phyloP scores from a whole-genome alignment of 2,113 vertebrate species.

The Sciurus niger region DNA sequence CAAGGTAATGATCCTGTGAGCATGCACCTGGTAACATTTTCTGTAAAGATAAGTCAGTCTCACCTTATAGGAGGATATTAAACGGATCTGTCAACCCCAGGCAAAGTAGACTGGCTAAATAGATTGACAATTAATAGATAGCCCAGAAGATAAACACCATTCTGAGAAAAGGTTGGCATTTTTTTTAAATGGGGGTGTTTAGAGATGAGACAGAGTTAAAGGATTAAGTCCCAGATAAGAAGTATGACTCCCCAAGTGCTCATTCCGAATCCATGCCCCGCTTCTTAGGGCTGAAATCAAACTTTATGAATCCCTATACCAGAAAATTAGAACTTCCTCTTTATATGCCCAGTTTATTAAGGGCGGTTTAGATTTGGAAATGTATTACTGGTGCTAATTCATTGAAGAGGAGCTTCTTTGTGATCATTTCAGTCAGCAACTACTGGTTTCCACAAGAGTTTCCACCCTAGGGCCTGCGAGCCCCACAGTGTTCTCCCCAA shows the following conservation, averaged over 20 bases:
- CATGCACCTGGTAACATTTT: background rate
- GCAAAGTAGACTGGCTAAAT: slow-evolving; percentile 30
- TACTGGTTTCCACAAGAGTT: background rate
- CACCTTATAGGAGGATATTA: slow-evolving; percentile 55
- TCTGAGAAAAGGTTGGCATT: background rate
- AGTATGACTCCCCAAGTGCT: fast-evolving
- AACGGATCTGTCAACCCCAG: slow-evolving; percentile 29
- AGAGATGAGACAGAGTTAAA: slow-evolving; percentile 4
- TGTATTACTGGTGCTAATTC: background rate
- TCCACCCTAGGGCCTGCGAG: background rate
- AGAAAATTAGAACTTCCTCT: background rate
- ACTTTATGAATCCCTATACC: background rate
- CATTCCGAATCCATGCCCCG: background rate
- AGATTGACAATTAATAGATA: slow-evolving; percentile 57
- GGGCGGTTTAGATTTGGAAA: background rate
- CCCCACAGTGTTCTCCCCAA: fast-evolving
- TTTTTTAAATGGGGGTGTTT: background rate
- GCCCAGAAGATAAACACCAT: slow-evolving; percentile 16
- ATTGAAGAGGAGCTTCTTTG: background rate
- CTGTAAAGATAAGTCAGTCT: slow-evolving; percentile 45
- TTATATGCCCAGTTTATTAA: background rate
- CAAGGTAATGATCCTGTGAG: slow-evolving; percentile 46
- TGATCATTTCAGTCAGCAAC: background rate
- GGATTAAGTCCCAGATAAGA: background rate
- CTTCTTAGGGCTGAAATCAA: background rate